Evolutionary conservation across 1,140 invertebrate genomes (phyloP).

Genomic region (Apocrypta bakeri): DNA sequence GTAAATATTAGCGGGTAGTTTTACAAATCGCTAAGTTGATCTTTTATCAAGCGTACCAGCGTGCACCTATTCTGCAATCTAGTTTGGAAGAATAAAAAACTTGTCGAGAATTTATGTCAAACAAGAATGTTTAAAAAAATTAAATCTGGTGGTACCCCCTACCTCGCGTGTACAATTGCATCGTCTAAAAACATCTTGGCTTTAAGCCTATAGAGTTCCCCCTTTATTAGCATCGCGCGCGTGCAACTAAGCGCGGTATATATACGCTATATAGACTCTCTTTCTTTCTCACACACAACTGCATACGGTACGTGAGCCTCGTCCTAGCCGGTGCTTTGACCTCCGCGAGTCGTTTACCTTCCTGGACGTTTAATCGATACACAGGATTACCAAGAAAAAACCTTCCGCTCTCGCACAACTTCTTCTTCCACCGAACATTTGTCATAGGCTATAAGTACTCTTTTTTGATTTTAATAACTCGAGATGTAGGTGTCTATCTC

Average conservation of each 20-base stretch:
- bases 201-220: not conserved
- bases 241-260: not conserved
- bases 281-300: not conserved
- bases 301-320: not conserved
- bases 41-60: too few species aligned
- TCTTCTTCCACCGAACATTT: not conserved
- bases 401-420: not conserved
- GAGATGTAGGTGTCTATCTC: not conserved
- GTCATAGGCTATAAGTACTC: not conserved
- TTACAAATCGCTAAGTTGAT: too few species aligned
- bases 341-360: conserved; percentile 42
- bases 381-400: not conserved
- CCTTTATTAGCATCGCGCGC: not conserved
- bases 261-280: not conserved
- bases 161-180: not conserved
- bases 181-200: not conserved
- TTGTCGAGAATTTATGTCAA: too few species aligned
- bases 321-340: conserved; percentile 37
- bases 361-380: conserved; percentile 45
- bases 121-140: not conserved
- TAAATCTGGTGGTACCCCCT: not conserved
- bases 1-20: too few species aligned
- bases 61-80: too few species aligned
- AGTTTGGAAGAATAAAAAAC: too few species aligned
- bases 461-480: not conserved